Conservation (phyloP, 2,888 invertebrate genomes). For the Tiliacea citrago region DNA sequence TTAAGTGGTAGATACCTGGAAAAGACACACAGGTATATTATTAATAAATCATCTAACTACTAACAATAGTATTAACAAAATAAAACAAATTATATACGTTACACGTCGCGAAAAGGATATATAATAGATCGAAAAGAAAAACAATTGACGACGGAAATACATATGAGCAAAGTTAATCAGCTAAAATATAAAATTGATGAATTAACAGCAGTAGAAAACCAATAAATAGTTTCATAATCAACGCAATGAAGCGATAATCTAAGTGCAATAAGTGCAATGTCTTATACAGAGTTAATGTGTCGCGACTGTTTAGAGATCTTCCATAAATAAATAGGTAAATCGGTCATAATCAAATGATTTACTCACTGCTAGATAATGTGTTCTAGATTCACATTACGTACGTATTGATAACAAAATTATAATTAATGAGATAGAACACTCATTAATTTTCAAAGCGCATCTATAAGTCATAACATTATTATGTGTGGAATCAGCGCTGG, state of each 20-base stretch:
- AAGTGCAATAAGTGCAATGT: conserved; percentile 27
- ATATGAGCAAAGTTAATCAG: not conserved
- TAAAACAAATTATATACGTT: conserved; percentile 35
- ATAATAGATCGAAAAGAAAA: not conserved
- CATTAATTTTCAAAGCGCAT: conserved; percentile 49
- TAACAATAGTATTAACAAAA: conserved; percentile 34
- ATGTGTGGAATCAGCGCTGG: conserved; percentile 32
- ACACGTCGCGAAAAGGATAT: conserved; percentile 9
- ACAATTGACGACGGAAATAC: conserved; percentile 5
- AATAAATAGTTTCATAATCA: conserved; percentile 15
- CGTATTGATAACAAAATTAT: conserved; percentile 55
- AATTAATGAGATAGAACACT: conserved; percentile 53
- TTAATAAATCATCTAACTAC: conserved; percentile 64
- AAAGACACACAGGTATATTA: conserved; percentile 75
- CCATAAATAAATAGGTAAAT: conserved; percentile 61
- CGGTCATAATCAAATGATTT: conserved; percentile 67
- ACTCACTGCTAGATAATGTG: conserved; percentile 72
- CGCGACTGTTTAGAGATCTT: conserved; percentile 46
- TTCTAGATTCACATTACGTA: conserved; percentile 69
- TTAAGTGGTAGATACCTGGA: conserved; percentile 80
- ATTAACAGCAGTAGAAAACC: conserved; percentile 12
- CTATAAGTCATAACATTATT: conserved; percentile 45
- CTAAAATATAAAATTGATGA: not conserved
- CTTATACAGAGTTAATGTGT: conserved; percentile 33
- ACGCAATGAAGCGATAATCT: conserved; percentile 18